Conservation (phyloP, 2,113 vertebrate species). For the Colinus virginianus region DNA sequence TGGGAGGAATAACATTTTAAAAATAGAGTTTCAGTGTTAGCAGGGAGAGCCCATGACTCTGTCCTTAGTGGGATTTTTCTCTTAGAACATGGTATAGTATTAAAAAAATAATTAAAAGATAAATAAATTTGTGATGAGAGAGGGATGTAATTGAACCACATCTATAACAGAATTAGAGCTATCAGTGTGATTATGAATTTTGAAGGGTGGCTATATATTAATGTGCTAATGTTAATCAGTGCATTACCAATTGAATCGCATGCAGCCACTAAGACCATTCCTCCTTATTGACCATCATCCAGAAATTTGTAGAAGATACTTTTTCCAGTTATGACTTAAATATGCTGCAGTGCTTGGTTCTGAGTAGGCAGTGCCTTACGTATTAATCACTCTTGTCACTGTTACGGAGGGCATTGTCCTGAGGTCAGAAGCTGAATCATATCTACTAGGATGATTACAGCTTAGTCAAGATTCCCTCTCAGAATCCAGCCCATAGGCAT, state of each 20-base stretch:
- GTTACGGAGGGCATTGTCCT: not conserved
- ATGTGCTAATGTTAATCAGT: not conserved
- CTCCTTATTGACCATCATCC: not conserved
- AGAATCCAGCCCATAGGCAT: not conserved
- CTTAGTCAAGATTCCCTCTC: not conserved
- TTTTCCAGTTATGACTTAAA: not conserved
- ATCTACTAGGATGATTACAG: not conserved
- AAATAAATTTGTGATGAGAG: not conserved
- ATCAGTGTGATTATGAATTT: not conserved
- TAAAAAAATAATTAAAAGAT: not conserved
- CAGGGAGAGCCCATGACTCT: not conserved
- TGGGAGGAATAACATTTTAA: not conserved
- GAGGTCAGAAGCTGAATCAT: not conserved
- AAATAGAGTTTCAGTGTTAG: not conserved
- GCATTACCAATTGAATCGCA: not conserved
- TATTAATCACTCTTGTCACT: not conserved
- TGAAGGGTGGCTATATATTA: not conserved
- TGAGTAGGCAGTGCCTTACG: not conserved
- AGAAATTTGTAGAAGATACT: not conserved
- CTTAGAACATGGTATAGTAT: not conserved
- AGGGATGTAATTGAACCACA: not conserved
- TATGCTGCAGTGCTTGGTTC: fast-evolving
- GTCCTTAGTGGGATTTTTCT: not conserved
- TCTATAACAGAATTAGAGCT: not conserved
- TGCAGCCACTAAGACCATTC: not conserved